Conservation (phyloP, 2,113 vertebrate species). For the Osmerus eperlanus region DNA sequence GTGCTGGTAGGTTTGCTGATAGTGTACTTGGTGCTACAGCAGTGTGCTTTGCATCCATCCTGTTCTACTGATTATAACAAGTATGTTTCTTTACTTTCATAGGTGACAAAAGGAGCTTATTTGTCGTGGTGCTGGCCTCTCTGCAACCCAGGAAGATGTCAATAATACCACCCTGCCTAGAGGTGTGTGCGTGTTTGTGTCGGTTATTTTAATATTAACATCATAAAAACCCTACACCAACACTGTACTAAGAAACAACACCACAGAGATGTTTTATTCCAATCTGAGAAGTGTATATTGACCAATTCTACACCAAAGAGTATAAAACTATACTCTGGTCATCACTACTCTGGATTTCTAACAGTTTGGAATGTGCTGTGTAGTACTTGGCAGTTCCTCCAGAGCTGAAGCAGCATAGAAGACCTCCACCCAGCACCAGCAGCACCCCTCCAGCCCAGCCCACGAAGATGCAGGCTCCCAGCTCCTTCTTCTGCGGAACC, state of each 20-base stretch:
- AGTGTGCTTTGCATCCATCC: too few relatives aligned
- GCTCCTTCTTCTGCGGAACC: slow-evolving; percentile 48
- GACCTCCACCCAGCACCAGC: slow-evolving; percentile 68
- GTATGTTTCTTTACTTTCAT: slow-evolving; percentile 25
- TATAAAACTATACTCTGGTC: too few relatives aligned
- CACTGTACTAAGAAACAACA: too few relatives aligned
- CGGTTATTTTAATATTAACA: too few relatives aligned
- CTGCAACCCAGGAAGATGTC: neutral
- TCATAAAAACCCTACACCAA: too few relatives aligned
- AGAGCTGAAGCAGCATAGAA: slow-evolving; percentile 73
- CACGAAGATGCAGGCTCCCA: slow-evolving; percentile 72
- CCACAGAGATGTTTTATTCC: too few relatives aligned
- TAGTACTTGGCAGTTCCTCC: slow-evolving; percentile 65
- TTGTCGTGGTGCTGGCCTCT: slow-evolving; percentile 8
- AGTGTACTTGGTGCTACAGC: neutral
- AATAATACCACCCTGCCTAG: too few relatives aligned
- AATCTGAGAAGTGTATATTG: too few relatives aligned
- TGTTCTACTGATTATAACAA: neutral
- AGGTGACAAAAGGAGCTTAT: slow-evolving; percentile 23
- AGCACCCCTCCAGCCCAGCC: slow-evolving; percentile 70
- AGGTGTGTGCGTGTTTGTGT: too few relatives aligned
- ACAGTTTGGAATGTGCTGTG: too few relatives aligned
- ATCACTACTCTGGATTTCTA: too few relatives aligned
- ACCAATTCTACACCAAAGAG: too few relatives aligned
- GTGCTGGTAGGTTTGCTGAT: neutral